Conservation (phyloP, 2,888 invertebrate species). For the Phaonia tiefii region DNA sequence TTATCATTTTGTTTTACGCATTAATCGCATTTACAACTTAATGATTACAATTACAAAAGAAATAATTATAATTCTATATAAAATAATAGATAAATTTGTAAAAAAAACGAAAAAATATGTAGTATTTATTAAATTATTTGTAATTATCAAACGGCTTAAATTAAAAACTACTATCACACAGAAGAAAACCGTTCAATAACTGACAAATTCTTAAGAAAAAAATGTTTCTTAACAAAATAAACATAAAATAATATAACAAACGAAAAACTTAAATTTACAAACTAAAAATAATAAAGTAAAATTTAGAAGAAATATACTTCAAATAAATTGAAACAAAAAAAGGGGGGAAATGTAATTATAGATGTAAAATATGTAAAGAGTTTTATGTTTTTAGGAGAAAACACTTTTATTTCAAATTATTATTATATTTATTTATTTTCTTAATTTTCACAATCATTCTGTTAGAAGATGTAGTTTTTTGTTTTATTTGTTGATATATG, state of each 20-base stretch:
- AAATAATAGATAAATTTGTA: constrained; percentile 68
- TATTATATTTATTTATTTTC: neutral
- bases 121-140: constrained; percentile 61
- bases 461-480: neutral
- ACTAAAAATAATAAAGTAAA: constrained; percentile 21
- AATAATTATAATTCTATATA: constrained; percentile 60
- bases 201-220: constrained; percentile 58
- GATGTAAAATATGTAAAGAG: neutral
- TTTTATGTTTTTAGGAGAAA: constrained; percentile 9
- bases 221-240: constrained; percentile 38
- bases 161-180: constrained; percentile 81
- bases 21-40: constrained; percentile 73
- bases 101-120: constrained; percentile 69
- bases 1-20: constrained; percentile 15
- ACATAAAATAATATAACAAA: constrained; percentile 54
- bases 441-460: neutral
- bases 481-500: neutral
- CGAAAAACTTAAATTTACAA: constrained; percentile 42
- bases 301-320: constrained; percentile 47
- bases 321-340: constrained; percentile 45
- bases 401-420: neutral
- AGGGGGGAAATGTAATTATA: constrained; percentile 23
- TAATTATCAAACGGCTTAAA: constrained; percentile 73
- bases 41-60: constrained; percentile 60
- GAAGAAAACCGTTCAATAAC: constrained; percentile 75